Conservation (phyloP, 2,797 vertebrate species). For the Gadopsis bispinosus region DNA sequence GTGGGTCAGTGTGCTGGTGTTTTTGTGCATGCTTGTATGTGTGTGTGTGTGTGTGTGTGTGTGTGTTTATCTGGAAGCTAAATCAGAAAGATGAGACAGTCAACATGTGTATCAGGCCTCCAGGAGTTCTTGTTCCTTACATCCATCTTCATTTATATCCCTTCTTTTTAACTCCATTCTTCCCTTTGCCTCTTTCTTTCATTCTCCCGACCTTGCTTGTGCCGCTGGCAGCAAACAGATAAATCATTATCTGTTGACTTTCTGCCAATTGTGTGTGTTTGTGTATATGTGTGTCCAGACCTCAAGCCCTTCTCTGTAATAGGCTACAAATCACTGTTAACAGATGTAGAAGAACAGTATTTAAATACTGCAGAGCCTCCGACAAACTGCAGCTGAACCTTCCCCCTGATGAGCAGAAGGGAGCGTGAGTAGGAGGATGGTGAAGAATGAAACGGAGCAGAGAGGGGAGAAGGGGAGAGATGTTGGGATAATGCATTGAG, state of each 20-base stretch:
- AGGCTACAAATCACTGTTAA: constrained; percentile 53
- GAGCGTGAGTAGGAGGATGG: constrained; percentile 6
- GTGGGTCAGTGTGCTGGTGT: constrained; percentile 20
- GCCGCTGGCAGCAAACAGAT: constrained; percentile 52
- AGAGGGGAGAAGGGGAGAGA: not conserved
- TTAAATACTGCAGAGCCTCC: constrained; percentile 38
- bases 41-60: not conserved
- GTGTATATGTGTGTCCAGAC: constrained; percentile 39
- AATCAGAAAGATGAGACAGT: constrained; percentile 35
- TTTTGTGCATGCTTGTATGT: not conserved
- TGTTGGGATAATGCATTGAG: not conserved
- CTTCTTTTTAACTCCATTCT: constrained; percentile 26
- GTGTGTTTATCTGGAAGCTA: constrained; percentile 10
- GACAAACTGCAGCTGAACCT: constrained; percentile 54
- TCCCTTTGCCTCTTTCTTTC: constrained; percentile 10
- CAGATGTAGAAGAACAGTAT: constrained; percentile 36
- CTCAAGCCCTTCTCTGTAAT: constrained; percentile 35
- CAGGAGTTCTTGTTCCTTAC: constrained; percentile 27
- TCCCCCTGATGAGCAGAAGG: constrained; percentile 7
- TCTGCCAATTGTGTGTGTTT: constrained; percentile 44
- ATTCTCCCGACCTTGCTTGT: constrained; percentile 18
- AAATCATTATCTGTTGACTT: constrained; percentile 50
- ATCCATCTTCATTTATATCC: constrained; percentile 50
- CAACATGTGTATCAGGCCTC: constrained; percentile 24
- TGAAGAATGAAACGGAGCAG: constrained; percentile 5